Evolutionary conservation across 2,113 vertebrate genomes (phyloP), one percentile per base, ranked within the genome.

Genomic region (Bufo gargarizans): DNA sequence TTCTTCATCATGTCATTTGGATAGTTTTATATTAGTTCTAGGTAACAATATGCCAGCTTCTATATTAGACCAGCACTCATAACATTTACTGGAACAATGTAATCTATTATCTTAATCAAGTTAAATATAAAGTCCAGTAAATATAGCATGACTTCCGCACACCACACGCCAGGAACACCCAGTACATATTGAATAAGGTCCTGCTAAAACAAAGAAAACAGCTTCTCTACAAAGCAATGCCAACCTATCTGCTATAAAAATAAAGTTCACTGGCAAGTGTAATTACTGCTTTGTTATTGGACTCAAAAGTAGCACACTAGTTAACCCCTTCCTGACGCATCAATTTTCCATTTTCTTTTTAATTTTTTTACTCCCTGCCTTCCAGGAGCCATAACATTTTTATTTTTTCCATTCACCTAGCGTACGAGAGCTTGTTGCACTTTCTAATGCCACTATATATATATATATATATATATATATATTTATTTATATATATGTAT

Each of bases 1-100:
- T 17, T 84, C 33, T 33, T 17, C 14, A 33, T 12, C 58, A 79
- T 69, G n/a, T n/a, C 61, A 86, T 55, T 86, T 61, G 19, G 58
- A 50, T 55, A 43, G 19, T 22, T 17, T 65, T 67, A 8, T 65
- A 55, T 78, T 45, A 11, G 61, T 55, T 67, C 2, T 20, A 33
- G 6, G 33, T 74, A 43, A n/a, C 58, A 88, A 82, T 82, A 82
- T 71, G 56, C 33, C 78, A 69, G 43, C 20, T 4, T 4, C 20
- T 76, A 82, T 20, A 63, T 50, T 82, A 88, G 59, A 88, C 53
- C 58, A 59, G 43, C 19, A 71, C 65, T 49, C 33, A 33, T 88
- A 82, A 82, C 79, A 67, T 88, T 88, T 65, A 5, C 3, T 33
- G 7, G 61, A 88, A 88, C 86, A 88, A 88, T 88, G 86, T 76